Evolutionary conservation across 1,140 invertebrate genomes (phyloP), one percentile per base, ranked within the genome.

Genomic region (Agraylea sexmaculata): DNA sequence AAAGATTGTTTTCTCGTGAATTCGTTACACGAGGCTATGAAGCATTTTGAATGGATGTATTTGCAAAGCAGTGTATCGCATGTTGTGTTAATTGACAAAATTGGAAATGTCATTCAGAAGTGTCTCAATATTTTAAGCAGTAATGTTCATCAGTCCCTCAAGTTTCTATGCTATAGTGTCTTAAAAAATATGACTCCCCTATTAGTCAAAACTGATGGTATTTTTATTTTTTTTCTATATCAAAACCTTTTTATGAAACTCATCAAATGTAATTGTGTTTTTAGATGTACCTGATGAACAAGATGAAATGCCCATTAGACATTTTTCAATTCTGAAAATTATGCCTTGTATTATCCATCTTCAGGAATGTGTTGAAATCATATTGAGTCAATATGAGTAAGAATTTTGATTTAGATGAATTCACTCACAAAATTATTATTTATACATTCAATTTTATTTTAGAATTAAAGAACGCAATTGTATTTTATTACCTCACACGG

Each of bases 401-500:
- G 60, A 54, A 31, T 38, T 35, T 36, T 43, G 20, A 35, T 17
- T n/a, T n/a, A n/a, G n/a, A n/a, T n/a, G n/a, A n/a, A n/a, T n/a
- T n/a, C n/a, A n/a, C n/a, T n/a, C n/a, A n/a, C n/a, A n/a, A n/a
- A n/a, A n/a, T n/a, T n/a, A n/a, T n/a, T n/a, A n/a, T n/a, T n/a
- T n/a, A n/a, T n/a, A n/a, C n/a, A n/a, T n/a, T n/a, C n/a, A n/a
- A n/a, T n/a, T n/a, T 39, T 42, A 39, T 59, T 60, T 3, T 42
- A 75, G 63, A 59, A 60, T 71, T 42, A 78, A 77, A 10, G 74
- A 77, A 48, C 62, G 71, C 18, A 71, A 64, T 43, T 74, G 71
- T 42, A 63, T 58, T 12, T 67, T 83, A 32, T 54, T 72, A 47
- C 71, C 74, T 3, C 66, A 68, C 42, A 75, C 74, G 1, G 74